Conservation (phyloP, 2,113 vertebrate genomes). For the Pygoscelis adeliae region DNA sequence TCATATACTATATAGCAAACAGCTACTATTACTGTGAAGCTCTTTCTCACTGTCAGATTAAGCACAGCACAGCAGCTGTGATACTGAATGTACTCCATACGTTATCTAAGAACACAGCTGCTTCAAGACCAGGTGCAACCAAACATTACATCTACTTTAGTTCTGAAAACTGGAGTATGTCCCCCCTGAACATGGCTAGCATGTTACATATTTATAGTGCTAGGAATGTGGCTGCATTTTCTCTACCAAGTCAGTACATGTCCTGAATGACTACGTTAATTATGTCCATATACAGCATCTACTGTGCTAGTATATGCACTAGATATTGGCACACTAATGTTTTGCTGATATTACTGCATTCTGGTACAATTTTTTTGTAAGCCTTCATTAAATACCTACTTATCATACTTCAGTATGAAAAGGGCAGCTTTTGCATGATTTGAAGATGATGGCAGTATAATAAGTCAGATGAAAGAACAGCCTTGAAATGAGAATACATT, state of each 20-base stretch:
- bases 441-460: neutral
- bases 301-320: neutral
- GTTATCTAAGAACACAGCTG: neutral
- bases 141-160: neutral
- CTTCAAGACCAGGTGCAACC: neutral
- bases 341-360: neutral
- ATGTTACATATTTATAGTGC: accelerated
- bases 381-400: neutral
- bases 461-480: constrained; percentile 13
- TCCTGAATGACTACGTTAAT: neutral
- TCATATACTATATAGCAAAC: neutral
- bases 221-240: neutral
- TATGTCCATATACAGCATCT: neutral
- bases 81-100: neutral
- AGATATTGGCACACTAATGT: neutral
- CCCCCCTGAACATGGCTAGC: neutral
- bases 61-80: neutral
- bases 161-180: neutral
- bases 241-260: neutral
- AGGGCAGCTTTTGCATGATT: neutral
- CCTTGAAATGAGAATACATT: neutral
- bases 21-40: neutral
- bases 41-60: neutral
- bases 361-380: neutral
- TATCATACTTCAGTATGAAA: neutral